These are phyloP conservation scores for Apteryx mantelli DNA, from an alignment of 2,113 vertebrate species.

Conservation along the genomic window DNA sequence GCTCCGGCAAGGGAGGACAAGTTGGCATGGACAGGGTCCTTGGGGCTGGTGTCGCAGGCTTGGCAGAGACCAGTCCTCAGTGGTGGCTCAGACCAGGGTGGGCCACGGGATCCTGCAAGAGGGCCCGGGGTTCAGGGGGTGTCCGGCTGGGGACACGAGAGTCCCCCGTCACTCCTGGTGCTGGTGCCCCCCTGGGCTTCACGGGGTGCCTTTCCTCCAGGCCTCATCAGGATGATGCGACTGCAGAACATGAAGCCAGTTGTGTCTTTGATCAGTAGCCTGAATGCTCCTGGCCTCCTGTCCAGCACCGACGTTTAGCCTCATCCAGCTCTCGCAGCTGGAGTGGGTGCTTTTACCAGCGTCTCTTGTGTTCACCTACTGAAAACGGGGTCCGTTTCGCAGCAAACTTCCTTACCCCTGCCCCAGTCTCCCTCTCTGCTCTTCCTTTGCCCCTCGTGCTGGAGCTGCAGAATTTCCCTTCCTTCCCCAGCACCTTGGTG, in stretches of 20 bases:
- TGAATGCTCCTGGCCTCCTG: not conserved
- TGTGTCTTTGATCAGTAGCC: not conserved
- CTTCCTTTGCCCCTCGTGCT: not conserved
- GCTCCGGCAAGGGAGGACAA: not conserved
- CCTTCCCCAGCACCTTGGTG: not conserved
- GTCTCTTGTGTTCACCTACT: not conserved
- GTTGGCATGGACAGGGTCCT: not conserved
- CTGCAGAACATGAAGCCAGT: not conserved
- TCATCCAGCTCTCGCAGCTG: not conserved
- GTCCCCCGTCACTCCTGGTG: not conserved
- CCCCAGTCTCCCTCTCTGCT: not conserved
- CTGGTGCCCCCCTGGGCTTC: not conserved
- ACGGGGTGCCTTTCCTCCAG: not conserved
- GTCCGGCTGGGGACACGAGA: not conserved
- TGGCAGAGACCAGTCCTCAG: not conserved
- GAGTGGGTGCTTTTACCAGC: not conserved
- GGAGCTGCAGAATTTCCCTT: slow-evolving; percentile 10
- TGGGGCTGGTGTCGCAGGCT: not conserved
- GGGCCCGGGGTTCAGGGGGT: not conserved
- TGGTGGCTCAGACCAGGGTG: not conserved
- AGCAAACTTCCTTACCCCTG: slow-evolving; percentile 16
- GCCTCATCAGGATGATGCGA: not conserved
- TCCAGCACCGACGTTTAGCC: not conserved
- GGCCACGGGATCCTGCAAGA: not conserved
- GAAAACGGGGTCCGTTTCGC: not conserved